phyloP scores from a whole-genome alignment of 1,140 invertebrate species.

The Metaphire vulgaris region DNA sequence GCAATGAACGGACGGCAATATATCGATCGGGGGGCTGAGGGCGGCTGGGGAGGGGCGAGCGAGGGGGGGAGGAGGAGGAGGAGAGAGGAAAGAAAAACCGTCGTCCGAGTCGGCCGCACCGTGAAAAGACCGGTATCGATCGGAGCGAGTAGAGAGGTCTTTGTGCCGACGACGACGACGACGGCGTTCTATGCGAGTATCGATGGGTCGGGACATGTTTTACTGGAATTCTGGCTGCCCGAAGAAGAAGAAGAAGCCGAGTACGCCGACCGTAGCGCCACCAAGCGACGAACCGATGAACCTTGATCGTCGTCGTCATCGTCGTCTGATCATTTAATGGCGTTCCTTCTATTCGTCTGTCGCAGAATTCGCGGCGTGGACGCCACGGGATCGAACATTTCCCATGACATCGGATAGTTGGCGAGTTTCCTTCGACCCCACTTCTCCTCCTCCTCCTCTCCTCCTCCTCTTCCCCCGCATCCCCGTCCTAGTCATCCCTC shows the following conservation, averaged over 20 bases:
- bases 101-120: not conserved
- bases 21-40: not conserved
- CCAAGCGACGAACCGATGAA: not conserved
- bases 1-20: not conserved
- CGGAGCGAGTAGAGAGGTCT: not conserved
- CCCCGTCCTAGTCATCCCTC: not conserved
- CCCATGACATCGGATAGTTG: slow-evolving; percentile 1
- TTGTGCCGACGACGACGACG: no score
- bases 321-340: not conserved
- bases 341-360: not conserved
- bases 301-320: no score
- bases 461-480: not conserved
- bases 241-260: not conserved
- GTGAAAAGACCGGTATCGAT: not conserved
- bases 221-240: not conserved
- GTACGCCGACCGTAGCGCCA: not conserved
- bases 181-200: not conserved
- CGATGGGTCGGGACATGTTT: not conserved
- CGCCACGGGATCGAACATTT: not conserved
- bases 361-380: not conserved
- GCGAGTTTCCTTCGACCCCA: not conserved
- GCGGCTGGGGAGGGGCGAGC: no score
- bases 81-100: not conserved
- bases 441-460: not conserved
- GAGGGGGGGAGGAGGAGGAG: no score